Evolutionary conservation across 2,888 invertebrate species (phyloP).

Genomic region (Nymphalis c-album): DNA sequence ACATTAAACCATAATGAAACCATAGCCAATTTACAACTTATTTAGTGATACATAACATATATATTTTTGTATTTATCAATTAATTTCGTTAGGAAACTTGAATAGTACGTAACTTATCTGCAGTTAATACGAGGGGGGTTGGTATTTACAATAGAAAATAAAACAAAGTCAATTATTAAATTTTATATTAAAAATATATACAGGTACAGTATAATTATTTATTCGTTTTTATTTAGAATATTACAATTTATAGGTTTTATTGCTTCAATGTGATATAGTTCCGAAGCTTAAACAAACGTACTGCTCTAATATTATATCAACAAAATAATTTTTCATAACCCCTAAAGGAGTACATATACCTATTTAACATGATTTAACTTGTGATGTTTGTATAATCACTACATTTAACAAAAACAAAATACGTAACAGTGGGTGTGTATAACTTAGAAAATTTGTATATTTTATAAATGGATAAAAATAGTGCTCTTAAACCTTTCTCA

Average conservation of each 20-base stretch:
- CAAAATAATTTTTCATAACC: slow-evolving; percentile 4
- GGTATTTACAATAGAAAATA: slow-evolving; percentile 1
- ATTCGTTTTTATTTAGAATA: slow-evolving; percentile 40
- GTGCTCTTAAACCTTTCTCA: slow-evolving; percentile 59
- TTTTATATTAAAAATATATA: slow-evolving; percentile 74
- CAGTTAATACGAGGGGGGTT: not conserved
- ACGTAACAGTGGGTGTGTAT: slow-evolving; percentile 27
- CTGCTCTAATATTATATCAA: slow-evolving; percentile 6
- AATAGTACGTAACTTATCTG: too few relatives aligned
- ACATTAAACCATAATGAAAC: too few relatives aligned
- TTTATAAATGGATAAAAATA: slow-evolving; percentile 59
- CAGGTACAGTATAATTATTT: slow-evolving; percentile 52
- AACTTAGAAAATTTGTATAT: slow-evolving; percentile 19
- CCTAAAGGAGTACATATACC: slow-evolving; percentile 3
- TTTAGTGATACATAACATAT: too few relatives aligned
- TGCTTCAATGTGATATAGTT: slow-evolving; percentile 48
- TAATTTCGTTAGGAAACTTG: too few relatives aligned
- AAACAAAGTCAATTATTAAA: slow-evolving; percentile 27
- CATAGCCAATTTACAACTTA: too few relatives aligned
- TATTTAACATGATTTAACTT: slow-evolving; percentile 16
- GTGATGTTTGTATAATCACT: slow-evolving; percentile 9
- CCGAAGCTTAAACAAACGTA: slow-evolving; percentile 31
- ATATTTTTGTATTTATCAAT: too few relatives aligned
- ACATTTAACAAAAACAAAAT: slow-evolving; percentile 30
- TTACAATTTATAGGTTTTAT: slow-evolving; percentile 48